These are phyloP conservation scores for Nyctibius bracteatus DNA, from an alignment of 2,113 vertebrate genomes.

Conservation along the genomic window DNA sequence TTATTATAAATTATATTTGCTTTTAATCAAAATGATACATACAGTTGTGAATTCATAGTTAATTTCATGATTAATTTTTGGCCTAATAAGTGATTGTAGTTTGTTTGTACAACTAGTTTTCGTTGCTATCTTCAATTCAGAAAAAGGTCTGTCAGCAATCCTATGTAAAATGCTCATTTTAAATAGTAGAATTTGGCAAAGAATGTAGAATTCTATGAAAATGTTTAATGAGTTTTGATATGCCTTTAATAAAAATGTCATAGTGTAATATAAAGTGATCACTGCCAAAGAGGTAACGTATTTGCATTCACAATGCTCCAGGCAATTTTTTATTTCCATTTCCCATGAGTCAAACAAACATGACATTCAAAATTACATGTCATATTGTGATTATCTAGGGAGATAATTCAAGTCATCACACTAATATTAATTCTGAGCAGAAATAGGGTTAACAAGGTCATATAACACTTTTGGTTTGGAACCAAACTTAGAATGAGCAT, in stretches of 20 bases:
- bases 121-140: not conserved
- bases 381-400: conserved; percentile 15
- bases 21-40: not conserved
- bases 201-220: not conserved
- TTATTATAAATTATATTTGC: not conserved
- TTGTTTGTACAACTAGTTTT: not conserved
- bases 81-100: not conserved
- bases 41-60: not conserved
- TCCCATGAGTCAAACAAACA: conserved; percentile 29
- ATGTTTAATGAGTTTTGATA: not conserved
- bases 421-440: conserved; percentile 27
- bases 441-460: conserved; percentile 28
- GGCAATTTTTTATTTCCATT: conserved; percentile 36
- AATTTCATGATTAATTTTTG: not conserved
- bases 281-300: not conserved
- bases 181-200: not conserved
- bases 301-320: not conserved
- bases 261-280: conserved; percentile 1
- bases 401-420: not conserved
- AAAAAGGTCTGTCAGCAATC: not conserved
- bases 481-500: not conserved
- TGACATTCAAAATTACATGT: conserved; percentile 1
- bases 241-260: not conserved
- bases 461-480: not conserved
- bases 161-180: not conserved